Conservation (phyloP, 2,113 vertebrate genomes). For the Motacilla alba region DNA sequence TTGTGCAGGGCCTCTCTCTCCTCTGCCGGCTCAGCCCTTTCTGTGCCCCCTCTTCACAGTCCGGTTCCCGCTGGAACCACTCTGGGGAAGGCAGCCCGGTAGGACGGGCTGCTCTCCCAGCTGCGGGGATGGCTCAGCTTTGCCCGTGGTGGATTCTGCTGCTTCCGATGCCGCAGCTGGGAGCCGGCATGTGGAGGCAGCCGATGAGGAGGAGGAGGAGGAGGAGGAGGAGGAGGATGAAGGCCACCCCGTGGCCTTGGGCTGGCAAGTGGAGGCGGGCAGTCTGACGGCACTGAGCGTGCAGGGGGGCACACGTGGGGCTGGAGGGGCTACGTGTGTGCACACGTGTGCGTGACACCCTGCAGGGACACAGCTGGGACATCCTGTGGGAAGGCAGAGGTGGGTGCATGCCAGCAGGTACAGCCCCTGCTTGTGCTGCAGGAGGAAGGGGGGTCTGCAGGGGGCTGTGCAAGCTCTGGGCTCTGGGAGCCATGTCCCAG, state of each 20-base stretch:
- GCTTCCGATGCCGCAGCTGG: neutral
- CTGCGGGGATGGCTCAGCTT: rapidly evolving
- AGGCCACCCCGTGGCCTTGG: neutral
- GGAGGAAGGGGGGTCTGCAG: neutral
- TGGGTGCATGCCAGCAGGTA: rapidly evolving
- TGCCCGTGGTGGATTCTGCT: rapidly evolving
- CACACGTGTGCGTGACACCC: neutral
- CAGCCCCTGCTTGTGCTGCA: rapidly evolving
- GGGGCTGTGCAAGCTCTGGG: neutral
- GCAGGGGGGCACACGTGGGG: rapidly evolving
- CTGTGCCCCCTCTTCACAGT: constrained; percentile 35
- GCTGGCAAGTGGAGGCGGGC: neutral
- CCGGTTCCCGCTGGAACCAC: neutral
- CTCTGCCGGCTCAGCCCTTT: constrained; percentile 42
- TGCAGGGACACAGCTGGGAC: too few species aligned
- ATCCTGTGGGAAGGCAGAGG: neutral
- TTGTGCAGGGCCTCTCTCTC: constrained; percentile 38
- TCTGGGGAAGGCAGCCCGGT: neutral
- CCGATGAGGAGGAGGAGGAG: neutral
- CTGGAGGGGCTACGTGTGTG: rapidly evolving
- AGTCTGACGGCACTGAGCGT: rapidly evolving
- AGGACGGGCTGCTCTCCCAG: rapidly evolving
- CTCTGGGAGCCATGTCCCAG: neutral
- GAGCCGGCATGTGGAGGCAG: neutral
- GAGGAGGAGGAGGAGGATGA: neutral